Percentiles rank a stretch among this genome's conserved stretches.
These are phyloP conservation scores for Halcyon smyrnensis DNA, from an alignment of 2,797 vertebrate genomes.

Conservation along the genomic window DNA sequence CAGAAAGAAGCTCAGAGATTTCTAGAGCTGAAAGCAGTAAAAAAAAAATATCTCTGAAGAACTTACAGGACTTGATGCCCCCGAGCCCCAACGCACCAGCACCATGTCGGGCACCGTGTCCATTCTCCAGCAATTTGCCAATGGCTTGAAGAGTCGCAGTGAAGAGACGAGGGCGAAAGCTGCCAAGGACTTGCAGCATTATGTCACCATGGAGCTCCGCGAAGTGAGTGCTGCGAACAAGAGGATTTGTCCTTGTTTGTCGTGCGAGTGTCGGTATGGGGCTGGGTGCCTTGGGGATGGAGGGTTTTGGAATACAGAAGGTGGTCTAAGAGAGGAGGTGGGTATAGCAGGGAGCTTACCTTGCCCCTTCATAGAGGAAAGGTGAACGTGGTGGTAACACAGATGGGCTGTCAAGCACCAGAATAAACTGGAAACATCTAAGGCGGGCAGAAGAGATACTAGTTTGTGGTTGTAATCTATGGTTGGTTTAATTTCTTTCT, in stretches of 20 bases:
- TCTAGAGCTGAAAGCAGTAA: neutral
- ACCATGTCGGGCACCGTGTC: conserved; percentile 92
- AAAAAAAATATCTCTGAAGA: neutral
- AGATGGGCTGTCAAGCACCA: neutral
- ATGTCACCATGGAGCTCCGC: conserved; percentile 97
- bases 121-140: conserved; percentile 95
- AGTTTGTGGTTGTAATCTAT: neutral
- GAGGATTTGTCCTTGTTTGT: neutral
- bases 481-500: neutral
- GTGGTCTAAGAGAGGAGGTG: neutral
- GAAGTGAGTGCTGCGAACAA: conserved; percentile 81
- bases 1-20: neutral
- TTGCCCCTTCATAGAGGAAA: neutral
- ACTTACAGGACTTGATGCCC: conserved; percentile 69
- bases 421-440: neutral
- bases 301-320: neutral
- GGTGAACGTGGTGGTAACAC: neutral
- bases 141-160: conserved; percentile 93
- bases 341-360: neutral
- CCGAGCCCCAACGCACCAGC: neutral
- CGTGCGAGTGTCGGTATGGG: fast-evolving
- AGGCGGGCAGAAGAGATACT: neutral
- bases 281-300: neutral
- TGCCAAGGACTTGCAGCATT: conserved; percentile 97
- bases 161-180: conserved; percentile 95